Conservation (phyloP, 2,113 vertebrate genomes). For the Rhagologus leucostigma region DNA sequence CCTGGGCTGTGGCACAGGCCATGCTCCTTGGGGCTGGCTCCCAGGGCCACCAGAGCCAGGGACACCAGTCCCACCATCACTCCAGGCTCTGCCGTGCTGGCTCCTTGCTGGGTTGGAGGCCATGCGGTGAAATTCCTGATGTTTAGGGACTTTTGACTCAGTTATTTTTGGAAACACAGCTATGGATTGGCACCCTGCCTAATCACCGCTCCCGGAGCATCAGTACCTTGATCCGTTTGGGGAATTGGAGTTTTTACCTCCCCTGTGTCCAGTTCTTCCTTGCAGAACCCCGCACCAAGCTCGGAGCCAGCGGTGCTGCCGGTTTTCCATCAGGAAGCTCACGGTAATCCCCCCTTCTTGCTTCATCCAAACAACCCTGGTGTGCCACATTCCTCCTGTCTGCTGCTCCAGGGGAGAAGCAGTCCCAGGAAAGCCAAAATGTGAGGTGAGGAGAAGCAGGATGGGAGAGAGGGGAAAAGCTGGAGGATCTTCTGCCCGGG, state of each 20-base stretch:
- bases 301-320: rapidly evolving
- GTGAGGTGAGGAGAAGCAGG: background rate
- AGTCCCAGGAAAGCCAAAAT: background rate
- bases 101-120: background rate
- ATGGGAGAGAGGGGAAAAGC: background rate
- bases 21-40: background rate
- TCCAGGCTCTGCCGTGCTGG: background rate
- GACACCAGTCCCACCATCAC: rapidly evolving
- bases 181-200: background rate
- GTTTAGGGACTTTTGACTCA: background rate
- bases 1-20: background rate
- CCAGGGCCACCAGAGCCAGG: background rate
- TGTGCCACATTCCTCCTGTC: constrained; percentile 5
- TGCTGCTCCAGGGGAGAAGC: background rate
- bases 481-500: background rate
- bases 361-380: constrained; percentile 24
- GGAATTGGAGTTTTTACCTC: background rate
- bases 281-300: background rate
- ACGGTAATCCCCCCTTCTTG: background rate
- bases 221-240: background rate
- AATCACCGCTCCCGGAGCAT: background rate
- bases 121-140: background rate
- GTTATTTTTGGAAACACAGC: background rate
- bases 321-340: background rate
- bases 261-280: background rate